These are phyloP conservation scores for Meteorus cinctellus DNA, from an alignment of 2,888 invertebrate species.

Conservation along the genomic window DNA sequence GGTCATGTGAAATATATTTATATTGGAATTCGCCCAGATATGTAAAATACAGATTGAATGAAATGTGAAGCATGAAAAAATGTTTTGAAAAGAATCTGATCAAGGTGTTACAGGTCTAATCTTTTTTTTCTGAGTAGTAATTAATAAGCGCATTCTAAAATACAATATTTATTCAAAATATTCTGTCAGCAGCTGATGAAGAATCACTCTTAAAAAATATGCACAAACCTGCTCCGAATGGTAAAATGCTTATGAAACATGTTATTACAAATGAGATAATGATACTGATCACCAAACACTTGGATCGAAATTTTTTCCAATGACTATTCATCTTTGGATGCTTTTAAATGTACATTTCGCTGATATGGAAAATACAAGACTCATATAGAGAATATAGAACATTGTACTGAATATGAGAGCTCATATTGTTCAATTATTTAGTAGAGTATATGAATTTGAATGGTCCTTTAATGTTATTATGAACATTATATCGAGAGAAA, in stretches of 20 bases:
- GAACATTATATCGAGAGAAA: neutral
- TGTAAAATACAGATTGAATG: too few species aligned
- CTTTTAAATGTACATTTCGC: neutral
- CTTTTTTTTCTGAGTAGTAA: too few species aligned
- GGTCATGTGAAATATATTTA: too few species aligned
- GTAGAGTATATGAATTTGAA: neutral
- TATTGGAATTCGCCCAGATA: too few species aligned
- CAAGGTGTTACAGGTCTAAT: too few species aligned
- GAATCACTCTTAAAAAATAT: neutral
- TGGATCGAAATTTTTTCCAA: constrained; percentile 64
- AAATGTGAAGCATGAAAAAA: too few species aligned
- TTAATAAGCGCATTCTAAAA: too few species aligned
- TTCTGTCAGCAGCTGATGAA: too few species aligned
- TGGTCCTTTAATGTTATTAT: neutral
- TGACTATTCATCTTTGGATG: constrained; percentile 60
- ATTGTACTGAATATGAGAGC: neutral
- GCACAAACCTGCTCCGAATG: constrained; percentile 71
- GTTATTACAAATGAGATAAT: constrained; percentile 71
- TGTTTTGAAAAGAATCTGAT: too few species aligned
- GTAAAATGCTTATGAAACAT: constrained; percentile 71
- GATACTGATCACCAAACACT: constrained; percentile 71
- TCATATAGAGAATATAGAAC: neutral
- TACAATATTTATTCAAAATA: too few species aligned
- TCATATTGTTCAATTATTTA: neutral
- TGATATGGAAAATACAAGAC: neutral